Percentiles rank a stretch among this genome's conserved stretches.
These are phyloP conservation scores for Lottia scabra DNA, from an alignment of 2,888 invertebrate genomes.

Conservation along the genomic window DNA sequence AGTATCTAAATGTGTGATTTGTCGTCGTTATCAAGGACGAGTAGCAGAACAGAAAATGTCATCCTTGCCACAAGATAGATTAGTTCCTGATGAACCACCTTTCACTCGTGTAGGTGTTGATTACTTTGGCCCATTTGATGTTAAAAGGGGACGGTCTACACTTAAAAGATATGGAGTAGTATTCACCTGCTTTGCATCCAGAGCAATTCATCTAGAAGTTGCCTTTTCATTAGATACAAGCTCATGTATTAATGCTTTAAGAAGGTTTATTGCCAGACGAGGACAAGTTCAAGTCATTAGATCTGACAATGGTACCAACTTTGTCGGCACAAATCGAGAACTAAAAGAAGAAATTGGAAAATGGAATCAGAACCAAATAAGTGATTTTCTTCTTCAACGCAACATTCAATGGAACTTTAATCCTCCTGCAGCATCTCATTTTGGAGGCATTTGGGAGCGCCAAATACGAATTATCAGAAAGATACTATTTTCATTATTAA, in stretches of 20 bases:
- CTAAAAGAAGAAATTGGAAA: conserved; percentile 21
- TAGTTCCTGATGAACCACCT: conserved; percentile 6
- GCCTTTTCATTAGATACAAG: conserved; percentile 20
- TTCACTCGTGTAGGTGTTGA: conserved; percentile 24
- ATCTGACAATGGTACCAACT: conserved; percentile 31
- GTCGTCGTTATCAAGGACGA: neutral
- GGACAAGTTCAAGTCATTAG: conserved; percentile 9
- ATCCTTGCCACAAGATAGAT: neutral
- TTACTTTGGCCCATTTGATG: conserved; percentile 25
- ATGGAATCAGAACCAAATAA: conserved; percentile 24
- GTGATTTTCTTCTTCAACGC: conserved; percentile 18
- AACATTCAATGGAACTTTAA: conserved; percentile 32
- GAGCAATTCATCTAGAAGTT: conserved; percentile 31
- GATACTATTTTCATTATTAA: conserved; percentile 20
- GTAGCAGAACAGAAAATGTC: conserved; percentile 3
- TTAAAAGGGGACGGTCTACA: conserved; percentile 21
- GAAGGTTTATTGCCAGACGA: conserved; percentile 24
- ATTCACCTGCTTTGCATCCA: conserved; percentile 25
- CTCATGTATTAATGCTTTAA: conserved; percentile 24
- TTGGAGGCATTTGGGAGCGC: conserved; percentile 35
- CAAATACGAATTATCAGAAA: conserved; percentile 26
- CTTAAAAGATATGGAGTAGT: conserved; percentile 31
- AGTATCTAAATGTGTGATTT: conserved; percentile 9
- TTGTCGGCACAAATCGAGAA: conserved; percentile 30
- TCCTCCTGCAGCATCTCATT: conserved; percentile 31